These are phyloP conservation scores for Drosophila ohnishii DNA, from an alignment of 1,140 invertebrate genomes.

Conservation along the genomic window DNA sequence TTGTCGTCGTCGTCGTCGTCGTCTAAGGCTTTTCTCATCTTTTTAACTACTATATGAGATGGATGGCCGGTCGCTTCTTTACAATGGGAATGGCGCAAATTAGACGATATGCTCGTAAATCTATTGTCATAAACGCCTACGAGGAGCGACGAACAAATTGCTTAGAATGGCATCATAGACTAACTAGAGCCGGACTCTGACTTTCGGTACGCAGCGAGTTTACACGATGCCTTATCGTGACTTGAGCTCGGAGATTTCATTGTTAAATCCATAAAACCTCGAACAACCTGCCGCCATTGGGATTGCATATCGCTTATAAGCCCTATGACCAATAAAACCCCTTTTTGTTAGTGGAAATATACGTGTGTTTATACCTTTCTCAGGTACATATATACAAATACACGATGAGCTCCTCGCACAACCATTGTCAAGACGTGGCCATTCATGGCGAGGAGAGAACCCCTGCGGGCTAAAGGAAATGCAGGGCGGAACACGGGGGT, in stretches of 20 bases:
- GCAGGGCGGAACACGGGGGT: conserved; percentile 15
- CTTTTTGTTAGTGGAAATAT: neutral
- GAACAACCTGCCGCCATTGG: neutral
- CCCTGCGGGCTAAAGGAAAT: conserved; percentile 6
- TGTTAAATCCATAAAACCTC: neutral
- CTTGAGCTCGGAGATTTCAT: neutral
- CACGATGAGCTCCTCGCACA: conserved; percentile 16
- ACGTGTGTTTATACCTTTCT: neutral
- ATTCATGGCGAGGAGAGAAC: conserved; percentile 39
- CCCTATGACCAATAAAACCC: neutral
- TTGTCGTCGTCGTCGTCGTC: conserved; percentile 28
- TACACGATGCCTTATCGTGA: conserved; percentile 28
- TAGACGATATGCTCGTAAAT: conserved; percentile 77
- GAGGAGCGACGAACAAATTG: conserved; percentile 52
- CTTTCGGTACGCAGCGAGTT: conserved; percentile 14
- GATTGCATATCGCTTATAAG: neutral
- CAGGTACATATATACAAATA: neutral
- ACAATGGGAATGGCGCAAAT: conserved; percentile 71
- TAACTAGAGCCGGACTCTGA: conserved; percentile 30
- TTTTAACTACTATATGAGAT: conserved; percentile 51
- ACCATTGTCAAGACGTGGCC: conserved; percentile 27
- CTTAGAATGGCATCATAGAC: conserved; percentile 52
- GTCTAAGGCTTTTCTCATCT: conserved; percentile 69
- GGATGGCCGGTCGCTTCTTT: conserved; percentile 53
- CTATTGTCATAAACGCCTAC: conserved; percentile 79